These are phyloP conservation scores for Leptocoma aspasia DNA, from an alignment of 2,113 vertebrate genomes.

Conservation along the genomic window DNA sequence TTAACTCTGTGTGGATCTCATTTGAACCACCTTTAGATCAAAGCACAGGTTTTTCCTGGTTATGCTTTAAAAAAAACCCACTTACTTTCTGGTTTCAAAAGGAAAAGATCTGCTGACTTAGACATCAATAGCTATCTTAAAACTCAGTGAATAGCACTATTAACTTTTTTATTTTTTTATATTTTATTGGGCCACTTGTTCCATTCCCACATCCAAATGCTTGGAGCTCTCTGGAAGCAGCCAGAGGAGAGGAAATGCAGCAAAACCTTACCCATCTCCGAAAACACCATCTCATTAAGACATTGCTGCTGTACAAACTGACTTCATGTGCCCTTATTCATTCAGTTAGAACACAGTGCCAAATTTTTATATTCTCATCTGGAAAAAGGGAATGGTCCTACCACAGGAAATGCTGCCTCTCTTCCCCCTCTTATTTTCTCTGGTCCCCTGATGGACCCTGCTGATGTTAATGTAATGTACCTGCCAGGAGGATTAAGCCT, in stretches of 20 bases:
- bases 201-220: conserved; percentile 30
- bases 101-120: conserved; percentile 73
- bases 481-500: not conserved
- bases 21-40: conserved; percentile 75
- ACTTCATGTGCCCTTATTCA: not conserved
- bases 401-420: not conserved
- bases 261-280: not conserved
- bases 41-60: conserved; percentile 69
- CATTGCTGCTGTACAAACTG: not conserved
- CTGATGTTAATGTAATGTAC: not conserved
- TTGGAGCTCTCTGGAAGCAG: conserved; percentile 29
- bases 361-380: not conserved
- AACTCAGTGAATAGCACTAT: conserved; percentile 68
- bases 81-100: conserved; percentile 74
- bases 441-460: not conserved
- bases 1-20: conserved; percentile 66
- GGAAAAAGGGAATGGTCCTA: not conserved
- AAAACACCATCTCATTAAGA: not conserved
- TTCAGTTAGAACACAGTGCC: not conserved
- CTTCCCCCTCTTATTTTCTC: not conserved
- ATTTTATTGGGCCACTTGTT: conserved; percentile 57
- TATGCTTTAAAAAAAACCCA: conserved; percentile 60
- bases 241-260: conserved; percentile 9
- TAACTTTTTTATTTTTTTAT: conserved; percentile 65
- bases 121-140: conserved; percentile 74